Evolutionary conservation across 2,113 vertebrate genomes (phyloP), one percentile per base, ranked within the genome.

Genomic region (Indicator indicator): DNA sequence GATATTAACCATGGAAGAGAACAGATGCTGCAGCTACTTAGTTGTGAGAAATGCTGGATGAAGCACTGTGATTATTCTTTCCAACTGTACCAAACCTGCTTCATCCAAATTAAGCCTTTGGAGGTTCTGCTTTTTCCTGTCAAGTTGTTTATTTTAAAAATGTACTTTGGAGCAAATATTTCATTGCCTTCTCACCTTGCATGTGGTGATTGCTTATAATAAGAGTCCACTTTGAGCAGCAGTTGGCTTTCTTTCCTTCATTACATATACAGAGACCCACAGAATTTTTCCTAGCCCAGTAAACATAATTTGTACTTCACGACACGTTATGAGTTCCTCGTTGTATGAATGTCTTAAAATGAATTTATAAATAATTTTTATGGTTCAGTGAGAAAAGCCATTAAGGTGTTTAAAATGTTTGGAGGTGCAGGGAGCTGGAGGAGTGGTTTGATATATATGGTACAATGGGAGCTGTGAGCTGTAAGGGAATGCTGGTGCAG

Each of bases 321-420:
- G 72, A 96, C 55, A 38, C 96, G 91, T 95, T 97, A 95, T 77
- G 80, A 94, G 86, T 71, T 97, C 94, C 85, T 77, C 9, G 28
- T 96, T 97, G 94, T 96, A 85, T 93, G 96, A 95, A 96, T 86
- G 85, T 86, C 90, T 97, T 96, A 84, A 96, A 95, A 97, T 93
- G 96, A 98, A 97, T 93, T 93, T 94, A 96, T 97, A 97, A 97
- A 98, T 97, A 97, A 97, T 96, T 96, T 96, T 97, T 98, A 97
- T 97, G 95, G 89, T 97, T 97, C 94, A 95, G 63, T 88, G 72
- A 95, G 84, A 95, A 96, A 98, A 97, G 78, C 94, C 94, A 96
- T 98, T 98, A 97, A 97, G 86, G 94, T 97, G 89, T 96, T 97
- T 96, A 97, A 97, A 97, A 95, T 95, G 86, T 97, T 97, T 96